Conservation (phyloP, 2,797 vertebrate genomes). For the Intellagama lesueurii region DNA sequence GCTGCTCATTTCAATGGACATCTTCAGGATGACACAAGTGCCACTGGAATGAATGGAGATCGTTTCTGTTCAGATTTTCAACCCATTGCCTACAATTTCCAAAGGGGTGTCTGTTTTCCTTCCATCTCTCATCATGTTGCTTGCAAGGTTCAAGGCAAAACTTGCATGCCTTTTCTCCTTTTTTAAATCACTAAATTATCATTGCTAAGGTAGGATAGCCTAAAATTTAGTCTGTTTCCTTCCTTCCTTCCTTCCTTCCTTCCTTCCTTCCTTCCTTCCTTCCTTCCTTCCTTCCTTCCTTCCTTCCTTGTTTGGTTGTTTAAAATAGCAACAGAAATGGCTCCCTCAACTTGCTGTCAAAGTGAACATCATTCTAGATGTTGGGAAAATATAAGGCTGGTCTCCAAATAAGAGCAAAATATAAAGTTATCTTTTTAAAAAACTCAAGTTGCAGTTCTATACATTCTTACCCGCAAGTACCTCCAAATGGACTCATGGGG, state of each 20-base stretch:
- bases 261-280: no score
- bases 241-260: background rate
- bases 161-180: background rate
- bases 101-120: background rate
- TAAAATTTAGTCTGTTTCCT: background rate
- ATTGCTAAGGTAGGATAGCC: no score
- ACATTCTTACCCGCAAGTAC: background rate
- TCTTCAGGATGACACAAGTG: background rate
- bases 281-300: background rate
- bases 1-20: background rate
- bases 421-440: background rate
- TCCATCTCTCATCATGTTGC: background rate
- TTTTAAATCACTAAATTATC: no score
- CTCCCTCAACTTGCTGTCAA: no score
- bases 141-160: background rate
- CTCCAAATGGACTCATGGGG: background rate
- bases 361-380: no score
- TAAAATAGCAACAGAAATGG: background rate
- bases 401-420: no score
- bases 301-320: background rate
- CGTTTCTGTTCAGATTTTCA: background rate
- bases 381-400: background rate
- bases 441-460: background rate
- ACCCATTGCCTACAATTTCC: background rate
- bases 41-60: background rate